Evolutionary conservation across 2,888 invertebrate genomes (phyloP), one percentile per base, ranked within the genome.

Genomic region (Phania funesta): DNA sequence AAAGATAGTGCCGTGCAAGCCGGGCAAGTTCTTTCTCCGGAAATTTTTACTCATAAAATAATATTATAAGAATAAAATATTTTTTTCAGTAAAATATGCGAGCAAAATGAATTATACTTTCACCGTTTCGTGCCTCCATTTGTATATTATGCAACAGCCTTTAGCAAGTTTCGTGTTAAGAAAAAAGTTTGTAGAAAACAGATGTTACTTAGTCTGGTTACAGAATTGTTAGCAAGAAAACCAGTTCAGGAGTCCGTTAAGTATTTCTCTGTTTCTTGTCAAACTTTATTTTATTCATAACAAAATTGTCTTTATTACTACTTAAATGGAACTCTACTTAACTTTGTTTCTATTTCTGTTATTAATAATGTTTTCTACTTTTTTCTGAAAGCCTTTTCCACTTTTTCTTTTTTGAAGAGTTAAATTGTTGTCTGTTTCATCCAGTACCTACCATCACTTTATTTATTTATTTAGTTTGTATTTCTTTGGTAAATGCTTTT

Each of bases 381-480:
- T 50, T 48, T 24, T 41, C 26, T 65, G 48, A 16, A 65, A 64
- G 22, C 0, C 4, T 50, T 64, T 29, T 32, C 13, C 22, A n/a
- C 20, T 20, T 62, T 64, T 38, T 48, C 22, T 13, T 68, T 80
- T 70, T 56, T 75, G 18, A 52, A 64, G 50, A 74, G 70, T 70
- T 60, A 70, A 75, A 64, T 80, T 65, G 48, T 65, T 70, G 68
- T 50, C 64, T 75, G n/a, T 67, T 41, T 64, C 38, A 38, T 64
- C 54, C n/a, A n/a, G n/a, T 54, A 38, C 8, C 60, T 29, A 18
- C 32, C 24, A 38, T 11, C 3, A 44, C 35, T 38, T 32, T 20
- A 52, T 13, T 20, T 54, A 35, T 48, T 56, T 62, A 9, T 58
- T 56, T 18, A 70, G 54, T 58, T 70, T 26, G 6, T 48, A 41